Conservation (phyloP, 2,113 vertebrate genomes). For the Bufo bufo region DNA sequence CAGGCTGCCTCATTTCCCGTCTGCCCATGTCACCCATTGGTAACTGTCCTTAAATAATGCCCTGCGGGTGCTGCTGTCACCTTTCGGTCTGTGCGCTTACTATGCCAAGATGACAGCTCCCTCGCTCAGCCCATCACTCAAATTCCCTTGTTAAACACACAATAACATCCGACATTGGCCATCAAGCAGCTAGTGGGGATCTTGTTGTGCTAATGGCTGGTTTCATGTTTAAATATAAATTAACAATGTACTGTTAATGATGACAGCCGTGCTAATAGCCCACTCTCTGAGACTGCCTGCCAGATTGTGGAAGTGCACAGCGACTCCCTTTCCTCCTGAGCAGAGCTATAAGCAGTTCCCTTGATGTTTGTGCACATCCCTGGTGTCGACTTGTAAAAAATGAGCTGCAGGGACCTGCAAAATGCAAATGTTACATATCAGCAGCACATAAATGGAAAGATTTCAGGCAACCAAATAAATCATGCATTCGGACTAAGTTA, state of each 20-base stretch:
- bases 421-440: constrained; percentile 44
- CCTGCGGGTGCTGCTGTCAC: constrained; percentile 52
- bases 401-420: constrained; percentile 20
- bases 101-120: constrained; percentile 48
- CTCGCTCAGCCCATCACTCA: constrained; percentile 47
- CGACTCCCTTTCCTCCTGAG: constrained; percentile 29
- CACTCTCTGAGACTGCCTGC: constrained; percentile 50
- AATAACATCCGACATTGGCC: constrained; percentile 52
- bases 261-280: constrained; percentile 56
- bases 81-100: constrained; percentile 37
- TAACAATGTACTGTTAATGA: constrained; percentile 58
- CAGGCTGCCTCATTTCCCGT: constrained; percentile 37
- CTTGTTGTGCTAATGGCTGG: constrained; percentile 58
- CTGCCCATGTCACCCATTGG: constrained; percentile 54
- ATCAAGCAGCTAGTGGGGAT: constrained; percentile 53
- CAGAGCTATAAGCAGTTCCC: constrained; percentile 36
- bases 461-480: neutral
- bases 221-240: constrained; percentile 58
- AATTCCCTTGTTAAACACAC: constrained; percentile 52
- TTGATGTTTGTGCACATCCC: constrained; percentile 38
- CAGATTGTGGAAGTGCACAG: constrained; percentile 42
- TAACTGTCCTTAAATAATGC: constrained; percentile 55
- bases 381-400: constrained; percentile 18
- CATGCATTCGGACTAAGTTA: neutral
- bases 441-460: constrained; percentile 18